These are phyloP conservation scores for Mesocentrotus franciscanus DNA, from an alignment of 53 echinoderm and acorn worm genomes.

Conservation along the genomic window DNA sequence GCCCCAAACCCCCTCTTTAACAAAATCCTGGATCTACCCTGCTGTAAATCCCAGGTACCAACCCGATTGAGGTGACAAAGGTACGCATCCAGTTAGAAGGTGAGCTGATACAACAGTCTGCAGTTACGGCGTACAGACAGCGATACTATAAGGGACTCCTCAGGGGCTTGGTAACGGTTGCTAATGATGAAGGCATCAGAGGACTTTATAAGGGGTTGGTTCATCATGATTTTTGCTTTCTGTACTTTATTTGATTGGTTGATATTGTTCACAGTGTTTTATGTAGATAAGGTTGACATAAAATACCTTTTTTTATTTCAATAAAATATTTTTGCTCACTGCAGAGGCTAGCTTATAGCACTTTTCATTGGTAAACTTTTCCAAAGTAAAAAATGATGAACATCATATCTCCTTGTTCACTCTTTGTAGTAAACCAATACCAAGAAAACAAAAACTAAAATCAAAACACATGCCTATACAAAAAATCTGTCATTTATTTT, in stretches of 20 bases:
- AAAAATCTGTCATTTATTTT: too few species aligned
- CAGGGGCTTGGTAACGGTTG: constrained; percentile 78
- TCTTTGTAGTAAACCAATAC: not conserved
- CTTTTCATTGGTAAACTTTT: too few species aligned
- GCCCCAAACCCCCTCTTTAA: not conserved
- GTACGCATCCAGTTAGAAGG: constrained; percentile 92
- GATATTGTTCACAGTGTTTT: too few species aligned
- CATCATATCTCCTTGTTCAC: not conserved
- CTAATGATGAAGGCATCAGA: constrained; percentile 83
- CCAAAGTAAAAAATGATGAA: too few species aligned
- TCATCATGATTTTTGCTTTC: not conserved
- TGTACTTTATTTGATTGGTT: too few species aligned
- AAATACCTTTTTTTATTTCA: too few species aligned
- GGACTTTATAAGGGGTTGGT: constrained; percentile 94
- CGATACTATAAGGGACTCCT: constrained; percentile 96
- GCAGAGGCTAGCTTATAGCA: too few species aligned
- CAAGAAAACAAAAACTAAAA: too few species aligned
- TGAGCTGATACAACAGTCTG: constrained; percentile 76
- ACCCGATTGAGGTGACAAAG: constrained; percentile 95
- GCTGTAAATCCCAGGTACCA: constrained; percentile 72
- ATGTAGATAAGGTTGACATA: too few species aligned
- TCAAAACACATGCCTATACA: too few species aligned
- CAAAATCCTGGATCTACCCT: not conserved
- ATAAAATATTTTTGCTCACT: too few species aligned
- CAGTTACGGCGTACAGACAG: constrained; percentile 65